A percentile compares a stretch with the other conserved stretches of the same genome.
These are phyloP conservation scores for Amphiprion ocellaris DNA, from an alignment of 2,113 vertebrate species.

Conservation along the genomic window DNA sequence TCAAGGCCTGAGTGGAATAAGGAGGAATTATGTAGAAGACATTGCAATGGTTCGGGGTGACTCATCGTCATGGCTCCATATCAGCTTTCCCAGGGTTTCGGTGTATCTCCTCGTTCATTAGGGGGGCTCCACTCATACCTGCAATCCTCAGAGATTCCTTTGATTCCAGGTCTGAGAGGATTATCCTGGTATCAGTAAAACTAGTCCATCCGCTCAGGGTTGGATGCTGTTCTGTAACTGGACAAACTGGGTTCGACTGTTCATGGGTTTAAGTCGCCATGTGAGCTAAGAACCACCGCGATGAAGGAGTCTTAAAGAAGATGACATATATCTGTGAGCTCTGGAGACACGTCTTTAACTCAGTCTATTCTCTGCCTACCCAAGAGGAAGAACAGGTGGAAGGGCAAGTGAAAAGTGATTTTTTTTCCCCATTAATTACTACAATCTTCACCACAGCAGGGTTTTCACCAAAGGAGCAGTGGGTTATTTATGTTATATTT, in stretches of 20 bases:
- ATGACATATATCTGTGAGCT: slow-evolving; percentile 3
- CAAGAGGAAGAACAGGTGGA: neutral
- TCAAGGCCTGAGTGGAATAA: slow-evolving; percentile 33
- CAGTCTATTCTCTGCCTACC: neutral
- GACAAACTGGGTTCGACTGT: neutral
- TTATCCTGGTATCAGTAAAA: slow-evolving; percentile 54
- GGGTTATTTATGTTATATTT: neutral
- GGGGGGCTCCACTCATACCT: slow-evolving; percentile 43
- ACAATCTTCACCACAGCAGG: neutral
- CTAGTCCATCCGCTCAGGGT: neutral
- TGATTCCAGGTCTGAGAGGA: slow-evolving; percentile 58
- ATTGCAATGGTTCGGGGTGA: slow-evolving; percentile 49
- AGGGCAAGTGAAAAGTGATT: neutral
- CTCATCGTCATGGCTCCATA: slow-evolving; percentile 57
- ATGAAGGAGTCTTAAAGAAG: slow-evolving; percentile 3
- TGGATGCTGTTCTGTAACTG: neutral
- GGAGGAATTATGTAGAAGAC: slow-evolving; percentile 54
- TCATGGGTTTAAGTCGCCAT: neutral
- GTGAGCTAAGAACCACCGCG: neutral
- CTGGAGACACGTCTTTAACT: neutral
- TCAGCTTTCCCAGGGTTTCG: slow-evolving; percentile 49
- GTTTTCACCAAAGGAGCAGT: neutral
- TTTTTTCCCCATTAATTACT: neutral
- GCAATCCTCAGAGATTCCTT: slow-evolving; percentile 42
- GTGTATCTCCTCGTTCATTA: slow-evolving; percentile 27